These are phyloP conservation scores for Neuroterus valhalla DNA, from an alignment of 1,140 invertebrate genomes.

Conservation along the genomic window DNA sequence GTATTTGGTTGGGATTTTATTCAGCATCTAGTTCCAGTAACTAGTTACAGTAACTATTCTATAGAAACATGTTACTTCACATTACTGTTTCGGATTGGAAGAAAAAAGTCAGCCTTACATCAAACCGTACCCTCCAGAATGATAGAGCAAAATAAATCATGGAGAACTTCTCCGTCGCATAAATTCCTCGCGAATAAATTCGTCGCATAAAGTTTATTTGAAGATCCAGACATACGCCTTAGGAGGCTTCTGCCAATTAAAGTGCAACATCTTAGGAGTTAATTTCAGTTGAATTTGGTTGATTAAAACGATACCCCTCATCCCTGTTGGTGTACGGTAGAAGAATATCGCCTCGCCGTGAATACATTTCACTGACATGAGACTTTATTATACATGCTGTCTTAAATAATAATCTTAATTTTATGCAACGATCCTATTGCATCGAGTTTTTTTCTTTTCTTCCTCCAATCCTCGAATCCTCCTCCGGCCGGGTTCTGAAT, in stretches of 20 bases:
- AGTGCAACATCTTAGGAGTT: conserved; percentile 27
- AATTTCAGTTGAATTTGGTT: conserved; percentile 24
- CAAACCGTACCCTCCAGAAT: not conserved
- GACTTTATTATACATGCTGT: conserved; percentile 11
- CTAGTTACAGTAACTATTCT: too few relatives aligned
- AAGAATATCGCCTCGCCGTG: conserved; percentile 13
- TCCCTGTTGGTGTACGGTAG: too few relatives aligned
- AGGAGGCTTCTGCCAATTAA: conserved; percentile 26
- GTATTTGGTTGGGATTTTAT: too few relatives aligned
- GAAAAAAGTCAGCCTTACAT: too few relatives aligned
- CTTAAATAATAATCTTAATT: conserved; percentile 31
- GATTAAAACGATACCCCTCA: conserved; percentile 29
- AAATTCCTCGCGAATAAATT: conserved; percentile 5
- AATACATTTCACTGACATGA: conserved; percentile 25
- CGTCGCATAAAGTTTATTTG: conserved; percentile 4
- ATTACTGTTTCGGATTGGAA: too few relatives aligned
- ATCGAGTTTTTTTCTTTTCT: not conserved
- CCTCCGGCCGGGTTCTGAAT: not conserved
- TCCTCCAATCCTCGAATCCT: too few relatives aligned
- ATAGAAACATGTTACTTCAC: too few relatives aligned
- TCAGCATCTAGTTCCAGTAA: too few relatives aligned
- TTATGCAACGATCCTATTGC: conserved; percentile 30
- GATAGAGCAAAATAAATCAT: conserved; percentile 12
- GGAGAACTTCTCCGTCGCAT: conserved; percentile 19
- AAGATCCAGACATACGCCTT: not conserved